These are phyloP conservation scores for Callitettix versicolor DNA, from an alignment of 1,140 invertebrate species.

Conservation along the genomic window DNA sequence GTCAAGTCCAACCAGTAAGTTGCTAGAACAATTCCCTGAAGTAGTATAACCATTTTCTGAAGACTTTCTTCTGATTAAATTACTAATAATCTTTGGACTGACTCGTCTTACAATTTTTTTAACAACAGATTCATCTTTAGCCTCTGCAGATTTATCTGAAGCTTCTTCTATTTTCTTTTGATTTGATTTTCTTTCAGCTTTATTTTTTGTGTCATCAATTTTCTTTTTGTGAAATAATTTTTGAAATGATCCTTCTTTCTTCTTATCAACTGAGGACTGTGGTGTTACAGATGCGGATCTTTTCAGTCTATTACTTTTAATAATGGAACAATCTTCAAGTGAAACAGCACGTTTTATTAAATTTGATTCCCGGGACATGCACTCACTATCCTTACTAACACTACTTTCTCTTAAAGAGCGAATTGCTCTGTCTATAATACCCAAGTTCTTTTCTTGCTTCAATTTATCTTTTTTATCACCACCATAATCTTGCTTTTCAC, in stretches of 20 bases:
- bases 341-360: conserved; percentile 56
- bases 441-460: conserved; percentile 22
- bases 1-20: neutral
- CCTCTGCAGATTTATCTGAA: neutral
- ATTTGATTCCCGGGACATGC: conserved; percentile 37
- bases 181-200: conserved; percentile 5
- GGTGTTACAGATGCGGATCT: conserved; percentile 2
- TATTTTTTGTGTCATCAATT: conserved; percentile 19
- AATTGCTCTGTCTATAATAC: conserved; percentile 24
- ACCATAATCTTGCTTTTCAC: too few relatives aligned
- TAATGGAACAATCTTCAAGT: conserved; percentile 46
- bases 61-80: neutral
- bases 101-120: conserved; percentile 9
- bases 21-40: neutral
- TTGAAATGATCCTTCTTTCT: neutral
- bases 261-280: conserved; percentile 3
- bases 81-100: conserved; percentile 3
- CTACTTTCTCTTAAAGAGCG: conserved; percentile 41
- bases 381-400: conserved; percentile 13
- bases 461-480: too few relatives aligned
- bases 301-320: conserved; percentile 1
- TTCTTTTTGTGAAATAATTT: conserved; percentile 6
- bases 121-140: neutral
- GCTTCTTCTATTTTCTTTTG: conserved; percentile 9
- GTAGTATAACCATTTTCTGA: conserved; percentile 6